Evolutionary conservation across 2,888 invertebrate species (phyloP), one percentile per base, ranked within the genome.

Genomic region (Scaptomyza reducta): DNA sequence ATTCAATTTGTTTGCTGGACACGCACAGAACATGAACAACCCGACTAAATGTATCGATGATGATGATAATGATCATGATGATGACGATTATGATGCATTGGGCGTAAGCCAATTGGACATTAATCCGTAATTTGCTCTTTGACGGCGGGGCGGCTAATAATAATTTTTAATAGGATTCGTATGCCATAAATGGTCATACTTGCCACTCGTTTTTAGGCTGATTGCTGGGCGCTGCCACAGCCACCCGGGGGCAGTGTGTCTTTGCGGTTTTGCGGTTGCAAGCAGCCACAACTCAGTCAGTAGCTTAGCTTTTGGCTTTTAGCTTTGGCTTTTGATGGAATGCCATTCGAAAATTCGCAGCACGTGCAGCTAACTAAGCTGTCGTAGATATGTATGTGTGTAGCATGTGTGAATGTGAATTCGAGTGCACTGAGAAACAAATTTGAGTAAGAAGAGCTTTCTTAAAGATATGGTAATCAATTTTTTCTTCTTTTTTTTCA

Each of bases 121-220:
- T 83, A 83, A 87, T 87, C 87, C 85, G 74, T 85, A 83, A 87
- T 84, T 84, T 84, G 82, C 76, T 73, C 75, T 55, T 60, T 72
- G 73, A 63, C 64, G 72, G 70, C 59, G 55, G 56, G 38, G 62
- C 73, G 58, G 74, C 70, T 82, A 87, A 87, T 84, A 87, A 87
- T 84, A 88, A 86, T 83, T 84, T 88, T 84, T 84, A 88, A 84
- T 84, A 62, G 86, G 83, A 88, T 73, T 49, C 67, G 66, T 44
- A 54, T 54, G 65, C 84, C 88, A 68, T 88, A 77, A 74, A 86
- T 68, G 88, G 84, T 22, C 77, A 64, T 73, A 75, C 67, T 87
- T 79, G 88, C 73, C 73, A 75, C 75, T 73, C 70, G 65, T 68
- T 74, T 79, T 74, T 77, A 63, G 67, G 51, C 70, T 60, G 78